phyloP scores from a whole-genome alignment of 2,797 vertebrate genomes.

The Sebastes cheni region DNA sequence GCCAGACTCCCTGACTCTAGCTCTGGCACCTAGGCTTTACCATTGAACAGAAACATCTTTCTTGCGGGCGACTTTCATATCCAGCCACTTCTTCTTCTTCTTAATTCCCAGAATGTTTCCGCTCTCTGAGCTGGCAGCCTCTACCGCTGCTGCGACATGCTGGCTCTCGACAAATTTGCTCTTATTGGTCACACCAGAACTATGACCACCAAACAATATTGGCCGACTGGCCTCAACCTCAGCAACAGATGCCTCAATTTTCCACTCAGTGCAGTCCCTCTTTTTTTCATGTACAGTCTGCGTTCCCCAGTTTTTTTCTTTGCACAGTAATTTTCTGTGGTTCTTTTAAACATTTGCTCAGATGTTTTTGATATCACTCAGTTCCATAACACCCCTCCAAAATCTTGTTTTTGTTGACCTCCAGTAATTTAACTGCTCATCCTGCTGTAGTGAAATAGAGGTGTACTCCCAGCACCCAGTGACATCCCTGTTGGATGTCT shows the following conservation, averaged over 20 bases:
- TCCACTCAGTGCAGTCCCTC: neutral
- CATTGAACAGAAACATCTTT: slow-evolving; percentile 3
- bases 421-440: neutral
- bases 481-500: neutral
- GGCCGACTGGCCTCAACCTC: neutral
- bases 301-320: neutral
- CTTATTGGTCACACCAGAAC: slow-evolving; percentile 9
- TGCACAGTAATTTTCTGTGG: neutral
- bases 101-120: neutral
- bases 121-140: neutral
- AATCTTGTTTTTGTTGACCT: neutral
- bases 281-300: neutral
- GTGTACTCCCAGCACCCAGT: neutral
- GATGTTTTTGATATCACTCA: neutral
- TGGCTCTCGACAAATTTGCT: slow-evolving; percentile 8
- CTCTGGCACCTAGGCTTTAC: neutral
- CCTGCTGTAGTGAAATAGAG: neutral
- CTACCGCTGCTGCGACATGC: neutral
- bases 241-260: neutral
- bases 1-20: slow-evolving; percentile 3
- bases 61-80: neutral
- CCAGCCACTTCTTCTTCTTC: slow-evolving; percentile 8
- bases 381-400: neutral
- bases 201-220: neutral
- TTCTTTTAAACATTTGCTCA: neutral